Conservation (phyloP, 2,888 invertebrate genomes). For the Artemia sinica region DNA sequence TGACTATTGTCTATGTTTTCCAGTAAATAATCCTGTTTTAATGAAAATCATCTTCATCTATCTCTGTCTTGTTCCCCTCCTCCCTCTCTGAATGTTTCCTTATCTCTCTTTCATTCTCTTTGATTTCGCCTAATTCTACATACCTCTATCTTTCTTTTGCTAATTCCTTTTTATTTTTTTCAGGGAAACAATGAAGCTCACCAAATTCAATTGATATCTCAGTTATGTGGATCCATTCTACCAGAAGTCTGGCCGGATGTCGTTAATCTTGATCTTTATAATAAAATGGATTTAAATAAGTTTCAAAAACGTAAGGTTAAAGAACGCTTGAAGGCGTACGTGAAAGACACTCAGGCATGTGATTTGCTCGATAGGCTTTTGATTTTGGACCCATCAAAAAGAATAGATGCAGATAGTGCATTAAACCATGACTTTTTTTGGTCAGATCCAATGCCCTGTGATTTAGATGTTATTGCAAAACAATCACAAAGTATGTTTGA, state of each 20-base stretch:
- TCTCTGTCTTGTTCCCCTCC: too few relatives aligned
- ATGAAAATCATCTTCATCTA: too few relatives aligned
- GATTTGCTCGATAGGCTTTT: slow-evolving; percentile 80
- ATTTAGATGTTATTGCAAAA: slow-evolving; percentile 77
- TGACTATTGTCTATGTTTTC: too few relatives aligned
- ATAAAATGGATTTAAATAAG: slow-evolving; percentile 67
- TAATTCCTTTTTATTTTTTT: background rate
- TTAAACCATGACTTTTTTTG: slow-evolving; percentile 96
- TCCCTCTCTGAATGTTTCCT: too few relatives aligned
- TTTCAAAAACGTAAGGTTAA: slow-evolving; percentile 58
- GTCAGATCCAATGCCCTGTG: slow-evolving; percentile 90
- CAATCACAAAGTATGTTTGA: slow-evolving; percentile 89
- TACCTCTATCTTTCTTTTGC: too few relatives aligned
- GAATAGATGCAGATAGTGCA: slow-evolving; percentile 74
- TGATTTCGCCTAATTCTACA: too few relatives aligned
- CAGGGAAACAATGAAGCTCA: slow-evolving; percentile 87
- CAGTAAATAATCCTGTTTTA: too few relatives aligned
- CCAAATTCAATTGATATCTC: slow-evolving; percentile 81
- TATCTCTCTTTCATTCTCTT: too few relatives aligned
- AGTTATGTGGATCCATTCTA: slow-evolving; percentile 86
- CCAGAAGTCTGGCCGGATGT: slow-evolving; percentile 87
- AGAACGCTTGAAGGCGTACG: slow-evolving; percentile 67
- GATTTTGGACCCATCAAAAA: slow-evolving; percentile 73
- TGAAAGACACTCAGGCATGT: slow-evolving; percentile 77
- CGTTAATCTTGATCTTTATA: slow-evolving; percentile 67